phyloP scores from a whole-genome alignment of 2,113 vertebrate genomes.

The Phalacrocorax brasilianus region DNA sequence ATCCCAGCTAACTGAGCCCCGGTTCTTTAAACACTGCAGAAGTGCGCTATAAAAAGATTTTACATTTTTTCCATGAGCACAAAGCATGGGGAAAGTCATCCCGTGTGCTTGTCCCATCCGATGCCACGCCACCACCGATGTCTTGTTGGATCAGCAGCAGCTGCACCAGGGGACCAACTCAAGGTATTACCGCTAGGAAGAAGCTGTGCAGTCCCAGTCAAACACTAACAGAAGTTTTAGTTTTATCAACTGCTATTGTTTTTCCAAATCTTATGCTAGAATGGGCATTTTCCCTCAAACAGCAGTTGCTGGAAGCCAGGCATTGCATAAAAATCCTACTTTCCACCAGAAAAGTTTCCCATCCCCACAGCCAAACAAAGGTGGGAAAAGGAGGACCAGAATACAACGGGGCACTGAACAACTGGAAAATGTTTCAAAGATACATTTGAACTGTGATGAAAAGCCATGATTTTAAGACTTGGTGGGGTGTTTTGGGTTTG shows the following conservation, averaged over 20 bases:
- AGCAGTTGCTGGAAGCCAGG: not conserved
- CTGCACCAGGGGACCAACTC: not conserved
- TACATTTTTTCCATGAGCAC: not conserved
- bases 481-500: too few relatives aligned
- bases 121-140: not conserved
- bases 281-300: not conserved
- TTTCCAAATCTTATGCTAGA: not conserved
- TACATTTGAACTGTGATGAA: not conserved
- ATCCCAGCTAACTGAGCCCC: not conserved
- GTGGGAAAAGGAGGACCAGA: not conserved
- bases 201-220: not conserved
- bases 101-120: not conserved
- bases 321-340: not conserved
- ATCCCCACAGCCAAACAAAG: not conserved
- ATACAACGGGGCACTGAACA: not conserved
- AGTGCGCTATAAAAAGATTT: not conserved
- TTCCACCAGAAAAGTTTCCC: not conserved
- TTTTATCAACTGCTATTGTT: not conserved
- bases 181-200: not conserved
- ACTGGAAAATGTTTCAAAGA: not conserved
- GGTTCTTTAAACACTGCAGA: not conserved
- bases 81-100: not conserved
- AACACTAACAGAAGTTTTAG: fast-evolving
- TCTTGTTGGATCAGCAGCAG: not conserved
- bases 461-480: not conserved